These are phyloP conservation scores for Pteropus alecto DNA, from an alignment of 2,113 vertebrate species.

Conservation along the genomic window DNA sequence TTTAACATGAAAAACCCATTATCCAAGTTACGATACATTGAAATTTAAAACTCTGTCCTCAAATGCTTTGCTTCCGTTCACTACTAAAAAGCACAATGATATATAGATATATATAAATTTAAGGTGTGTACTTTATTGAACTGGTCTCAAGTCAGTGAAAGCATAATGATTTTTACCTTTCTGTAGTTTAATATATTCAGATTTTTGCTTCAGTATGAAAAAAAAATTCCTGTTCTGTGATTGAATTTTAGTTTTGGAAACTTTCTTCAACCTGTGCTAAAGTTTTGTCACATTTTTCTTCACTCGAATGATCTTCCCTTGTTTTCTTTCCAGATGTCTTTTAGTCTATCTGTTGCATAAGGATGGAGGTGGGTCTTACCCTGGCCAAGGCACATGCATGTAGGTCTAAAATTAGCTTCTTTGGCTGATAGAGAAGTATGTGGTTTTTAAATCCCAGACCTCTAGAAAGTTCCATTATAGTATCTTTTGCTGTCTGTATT, in stretches of 20 bases:
- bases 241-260: slow-evolving; percentile 17
- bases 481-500: not conserved
- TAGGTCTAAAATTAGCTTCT: not conserved
- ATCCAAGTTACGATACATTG: not conserved
- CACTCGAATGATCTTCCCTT: not conserved
- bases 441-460: not conserved
- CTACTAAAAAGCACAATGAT: not conserved
- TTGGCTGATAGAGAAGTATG: not conserved
- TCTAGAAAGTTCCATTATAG: not conserved
- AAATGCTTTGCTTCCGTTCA: slow-evolving; percentile 9
- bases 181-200: not conserved
- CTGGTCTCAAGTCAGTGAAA: not conserved
- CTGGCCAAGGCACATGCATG: not conserved
- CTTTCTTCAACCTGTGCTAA: not conserved
- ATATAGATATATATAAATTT: too few species aligned
- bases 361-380: not conserved
- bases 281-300: not conserved
- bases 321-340: not conserved
- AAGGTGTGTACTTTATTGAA: too few species aligned
- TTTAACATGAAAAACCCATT: not conserved
- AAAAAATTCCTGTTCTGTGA: slow-evolving; percentile 20
- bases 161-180: not conserved
- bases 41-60: slow-evolving; percentile 13
- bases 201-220: slow-evolving; percentile 17
- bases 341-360: not conserved